Evolutionary conservation across 2,797 vertebrate genomes (phyloP), one percentile per base, ranked within the genome.

Genomic region (Gambelia wislizenii): DNA sequence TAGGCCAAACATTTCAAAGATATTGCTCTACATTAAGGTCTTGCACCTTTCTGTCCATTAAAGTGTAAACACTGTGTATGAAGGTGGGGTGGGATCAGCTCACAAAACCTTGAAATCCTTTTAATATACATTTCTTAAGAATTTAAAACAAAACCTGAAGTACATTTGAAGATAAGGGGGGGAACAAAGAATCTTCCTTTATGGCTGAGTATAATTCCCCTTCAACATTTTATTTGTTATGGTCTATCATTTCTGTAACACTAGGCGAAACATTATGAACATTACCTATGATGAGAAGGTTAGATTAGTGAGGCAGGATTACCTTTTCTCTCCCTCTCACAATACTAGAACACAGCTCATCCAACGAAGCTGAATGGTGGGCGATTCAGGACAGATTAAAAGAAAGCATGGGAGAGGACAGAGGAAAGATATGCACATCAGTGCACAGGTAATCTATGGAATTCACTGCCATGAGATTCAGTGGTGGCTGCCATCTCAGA

Each of bases 121-220:
- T 93, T 86, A 91, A 25, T 61, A 25, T 25, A 87, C 25, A 80
- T 89, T 92, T 91, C 87, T 89, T 92, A 93, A 87, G 86, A 74
- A 92, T 91, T 93, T 1, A 77, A 91, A 75, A 61, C 4, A 75
- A 47, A 54, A 90, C 78, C n/a, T 87, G 90, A 88, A 89, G 8
- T 88, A 0, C 6, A 49, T 44, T 27, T 54, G 87, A 89, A 85
- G 64, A 90, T 67, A 49, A 88, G 69, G 33, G 75, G n/a, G 92
- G 64, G 79, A 93, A 27, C 47, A 93, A 88, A 91, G 61, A 67
- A 87, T 86, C 72, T 86, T 52, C 30, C 93, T 77, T 16, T 79
- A 84, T 84, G 90, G 86, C 85, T 91, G 83, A 14, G 18, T 70
- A 14, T 1, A 0, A 56, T 82, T 84, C 30, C 72, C 80, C 72